A percentile compares a stretch with the other conserved stretches of the same genome.
These are phyloP conservation scores for Bactericera cockerelli DNA, from an alignment of 1,140 invertebrate species.

Conservation along the genomic window DNA sequence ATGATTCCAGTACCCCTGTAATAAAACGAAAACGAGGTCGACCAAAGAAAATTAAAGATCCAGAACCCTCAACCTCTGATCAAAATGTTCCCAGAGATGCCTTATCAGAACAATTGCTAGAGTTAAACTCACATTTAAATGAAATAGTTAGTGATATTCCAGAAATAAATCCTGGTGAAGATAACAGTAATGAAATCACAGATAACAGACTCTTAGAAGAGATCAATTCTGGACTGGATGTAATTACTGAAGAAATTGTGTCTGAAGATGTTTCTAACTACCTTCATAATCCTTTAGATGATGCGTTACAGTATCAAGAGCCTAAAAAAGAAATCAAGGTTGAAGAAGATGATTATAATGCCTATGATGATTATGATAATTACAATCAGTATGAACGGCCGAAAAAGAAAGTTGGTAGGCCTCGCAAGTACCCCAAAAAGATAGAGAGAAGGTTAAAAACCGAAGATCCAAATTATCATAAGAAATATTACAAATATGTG, in stretches of 20 bases:
- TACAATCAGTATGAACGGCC: not conserved
- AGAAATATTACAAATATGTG: slow-evolving; percentile 3
- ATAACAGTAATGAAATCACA: slow-evolving; percentile 1
- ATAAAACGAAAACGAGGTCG: not conserved
- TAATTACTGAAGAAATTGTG: not conserved
- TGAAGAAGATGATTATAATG: not conserved
- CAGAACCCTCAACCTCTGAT: not conserved
- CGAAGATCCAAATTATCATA: slow-evolving; percentile 2
- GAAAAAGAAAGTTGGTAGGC: too few species aligned
- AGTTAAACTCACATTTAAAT: not conserved
- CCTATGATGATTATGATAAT: not conserved
- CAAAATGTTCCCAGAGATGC: not conserved
- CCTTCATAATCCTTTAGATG: not conserved
- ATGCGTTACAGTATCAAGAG: not conserved
- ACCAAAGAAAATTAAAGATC: slow-evolving; percentile 2
- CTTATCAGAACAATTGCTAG: not conserved
- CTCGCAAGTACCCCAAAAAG: too few species aligned
- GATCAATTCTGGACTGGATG: slow-evolving; percentile 8
- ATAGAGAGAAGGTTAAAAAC: not conserved
- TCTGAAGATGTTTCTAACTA: slow-evolving; percentile 3
- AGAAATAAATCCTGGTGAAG: not conserved
- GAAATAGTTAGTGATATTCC: not conserved
- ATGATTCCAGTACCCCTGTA: not conserved
- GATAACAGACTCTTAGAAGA: slow-evolving; percentile 5
- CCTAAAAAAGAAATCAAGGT: not conserved